Evolutionary conservation across 1,140 invertebrate species (phyloP), one percentile per base, ranked within the genome.

Genomic region (Drosophila miranda): DNA sequence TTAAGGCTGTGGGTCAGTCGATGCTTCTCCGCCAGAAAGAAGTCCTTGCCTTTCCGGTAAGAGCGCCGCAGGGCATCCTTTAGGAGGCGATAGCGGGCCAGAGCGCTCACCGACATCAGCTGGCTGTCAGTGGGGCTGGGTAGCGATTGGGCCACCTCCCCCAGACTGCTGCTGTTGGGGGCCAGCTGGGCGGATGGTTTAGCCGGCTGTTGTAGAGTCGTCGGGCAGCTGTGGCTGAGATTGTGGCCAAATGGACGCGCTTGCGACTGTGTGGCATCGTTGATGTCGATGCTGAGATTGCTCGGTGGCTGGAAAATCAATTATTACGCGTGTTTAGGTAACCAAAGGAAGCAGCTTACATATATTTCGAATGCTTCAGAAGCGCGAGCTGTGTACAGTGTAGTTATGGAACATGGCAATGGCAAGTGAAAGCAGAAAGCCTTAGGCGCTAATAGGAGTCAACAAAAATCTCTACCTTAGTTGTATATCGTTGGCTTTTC

Each of bases 401-500:
- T 19, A 53, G n/a, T 16, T 66, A 34, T 46, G 13, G 56, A 30
- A 3, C 2, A 7, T 30, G 28, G 28, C 28, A 5, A 26, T 26
- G 28, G 19, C 13, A 38, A 42, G 28, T 46, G 30, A 1, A 62
- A 50, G 60, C 60, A 30, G 34, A 43, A 46, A 52, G 51, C 28
- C 55, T 70, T 82, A 68, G 7, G 7, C 16, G 14, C 61, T 72
- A 90, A 75, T 89, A 83, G 48, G 89, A 88, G 64, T 90, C 86
- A 81, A 90, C 61, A 82, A 84, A 90, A 69, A 90, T 71, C 71
- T 90, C 89, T 90, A 90, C 89, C 89, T 90, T 90, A 70, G 89
- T 84, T 42, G 76, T 88, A 72, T 84, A 90, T 19, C 73, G 64
- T 26, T 88, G 79, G 58, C 76, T 84, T 53, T 70, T 56, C 21